Conservation (phyloP, 2,797 vertebrate species). For the Varecia variegata region DNA sequence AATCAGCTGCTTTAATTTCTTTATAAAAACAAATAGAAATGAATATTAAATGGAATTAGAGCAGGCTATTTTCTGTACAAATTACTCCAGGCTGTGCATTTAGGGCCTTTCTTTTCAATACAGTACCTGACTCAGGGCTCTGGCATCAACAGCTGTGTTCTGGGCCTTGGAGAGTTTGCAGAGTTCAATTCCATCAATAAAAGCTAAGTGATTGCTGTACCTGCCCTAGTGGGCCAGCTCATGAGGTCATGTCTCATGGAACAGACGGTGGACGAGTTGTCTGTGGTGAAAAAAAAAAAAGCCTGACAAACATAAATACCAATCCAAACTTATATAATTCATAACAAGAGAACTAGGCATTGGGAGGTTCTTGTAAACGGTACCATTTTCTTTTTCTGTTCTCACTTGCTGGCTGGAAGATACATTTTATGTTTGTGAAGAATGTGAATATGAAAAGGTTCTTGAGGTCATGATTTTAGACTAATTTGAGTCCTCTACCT, state of each 20-base stretch:
- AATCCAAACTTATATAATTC: background rate
- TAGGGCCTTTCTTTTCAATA: background rate
- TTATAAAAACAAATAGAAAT: background rate
- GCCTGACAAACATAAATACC: background rate
- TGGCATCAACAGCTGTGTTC: background rate
- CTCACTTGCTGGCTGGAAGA: background rate
- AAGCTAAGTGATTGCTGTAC: background rate
- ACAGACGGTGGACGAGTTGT: background rate
- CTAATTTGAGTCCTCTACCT: background rate
- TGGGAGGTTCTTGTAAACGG: background rate
- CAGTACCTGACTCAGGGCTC: background rate
- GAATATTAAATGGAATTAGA: background rate
- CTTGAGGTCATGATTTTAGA: background rate
- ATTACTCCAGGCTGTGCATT: background rate
- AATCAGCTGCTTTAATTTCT: background rate
- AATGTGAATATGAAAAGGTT: background rate
- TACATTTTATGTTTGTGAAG: background rate
- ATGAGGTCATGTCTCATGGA: background rate
- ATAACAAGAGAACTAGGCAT: background rate
- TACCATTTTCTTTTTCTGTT: background rate
- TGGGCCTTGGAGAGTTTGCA: background rate
- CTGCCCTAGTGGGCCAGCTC: background rate
- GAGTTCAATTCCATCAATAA: background rate
- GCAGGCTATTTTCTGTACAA: background rate
- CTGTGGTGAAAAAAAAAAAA: background rate